Base-by-base conservation (phyloP, 2,888 invertebrate species). In the Xiphydria camelus region DNA sequence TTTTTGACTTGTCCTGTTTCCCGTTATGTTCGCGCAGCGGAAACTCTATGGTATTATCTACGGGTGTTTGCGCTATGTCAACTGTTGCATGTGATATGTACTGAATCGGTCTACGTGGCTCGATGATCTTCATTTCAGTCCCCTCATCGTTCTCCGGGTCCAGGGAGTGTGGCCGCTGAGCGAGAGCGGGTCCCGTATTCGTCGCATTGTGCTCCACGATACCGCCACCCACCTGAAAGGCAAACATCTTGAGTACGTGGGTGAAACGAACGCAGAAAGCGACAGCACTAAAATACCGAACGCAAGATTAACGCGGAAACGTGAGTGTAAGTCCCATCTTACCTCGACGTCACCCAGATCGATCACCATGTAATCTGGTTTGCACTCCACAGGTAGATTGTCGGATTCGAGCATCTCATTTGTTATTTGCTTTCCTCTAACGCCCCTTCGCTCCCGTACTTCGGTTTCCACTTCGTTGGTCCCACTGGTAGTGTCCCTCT, bases 301-400 rank as follows among this genome's bases (percentile, higher is more conserved):
- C n/a, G n/a, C n/a, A n/a, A n/a, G n/a, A n/a, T n/a, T n/a, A n/a
- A n/a, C n/a, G n/a, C n/a, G n/a, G n/a, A n/a, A n/a, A n/a, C n/a
- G n/a, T n/a, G n/a, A n/a, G n/a, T n/a, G n/a, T n/a, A n/a, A n/a
- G n/a, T n/a, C n/a, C n/a, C 15, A 9, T 12, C 55, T 57, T 60
- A 72, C 73, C 65, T 73, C 73, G 46, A 69, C 64, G 52, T 77
- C 77, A 43, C 71, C 73, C 57, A 79, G 73, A 61, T 78, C 77
- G 53, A 78, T 77, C 52, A 78, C 75, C 66, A 76, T 77, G 60
- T 77, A 77, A 55, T 75, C 69, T 58, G 75, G 64, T 63, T 73
- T 76, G 58, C 75, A 71, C 39, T 73, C 72, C 41, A 69, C 66
- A 38, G 70, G 66, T 56, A 66, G 62, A 64, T 68, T 73, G 53